Base-by-base conservation (phyloP, 2,113 vertebrate genomes). In the Cheilinus undulatus region DNA sequence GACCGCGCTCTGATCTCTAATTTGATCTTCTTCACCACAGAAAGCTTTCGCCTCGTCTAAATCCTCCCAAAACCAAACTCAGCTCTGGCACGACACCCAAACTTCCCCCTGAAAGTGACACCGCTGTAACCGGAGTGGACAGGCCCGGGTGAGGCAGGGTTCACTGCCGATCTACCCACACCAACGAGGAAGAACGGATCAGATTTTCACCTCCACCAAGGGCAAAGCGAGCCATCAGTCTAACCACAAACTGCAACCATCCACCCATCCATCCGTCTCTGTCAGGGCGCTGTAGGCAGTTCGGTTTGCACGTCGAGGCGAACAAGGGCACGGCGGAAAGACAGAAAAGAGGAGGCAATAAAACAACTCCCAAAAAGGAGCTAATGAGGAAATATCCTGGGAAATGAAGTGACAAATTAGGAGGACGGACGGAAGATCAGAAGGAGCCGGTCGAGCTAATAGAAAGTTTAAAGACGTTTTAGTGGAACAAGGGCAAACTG, bases 331-430 rank as follows among this genome's bases (percentile, higher is more conserved):
- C 2, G 14, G 22, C n/a, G 9, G 26, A 69, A 54, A 56, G 54
- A 19, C 40, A 27, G 73, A 46, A 34, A 76, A 54, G 68, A 62
- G 36, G 73, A 72, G 43, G 69, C 62, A 58, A 59, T 49, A 45
- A 76, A 80, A 63, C 71, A 70, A 70, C 50, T 49, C 14, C 20
- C 8, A 19, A 38, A 67, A 69, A 50, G 36, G 71, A 59, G 56
- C 60, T 70, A 88, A 85, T 83, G 83, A 88, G 83, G 73, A 70
- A 69, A 74, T 66, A 73, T 81, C 86, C 40, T 59, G 83, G 86
- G 83, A 78, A 80, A 88, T 81, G 69, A 85, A 67, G 85, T 69
- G 83, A 88, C 63, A 81, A 81, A 85, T 83, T 78, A 69, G 73
- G 77, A 78, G 67, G 62, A 80, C 51, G 46, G 53, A 27, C 53